Evolutionary conservation across 2,888 invertebrate genomes (phyloP).

Genomic region (Leptinotarsa rubiginosa): DNA sequence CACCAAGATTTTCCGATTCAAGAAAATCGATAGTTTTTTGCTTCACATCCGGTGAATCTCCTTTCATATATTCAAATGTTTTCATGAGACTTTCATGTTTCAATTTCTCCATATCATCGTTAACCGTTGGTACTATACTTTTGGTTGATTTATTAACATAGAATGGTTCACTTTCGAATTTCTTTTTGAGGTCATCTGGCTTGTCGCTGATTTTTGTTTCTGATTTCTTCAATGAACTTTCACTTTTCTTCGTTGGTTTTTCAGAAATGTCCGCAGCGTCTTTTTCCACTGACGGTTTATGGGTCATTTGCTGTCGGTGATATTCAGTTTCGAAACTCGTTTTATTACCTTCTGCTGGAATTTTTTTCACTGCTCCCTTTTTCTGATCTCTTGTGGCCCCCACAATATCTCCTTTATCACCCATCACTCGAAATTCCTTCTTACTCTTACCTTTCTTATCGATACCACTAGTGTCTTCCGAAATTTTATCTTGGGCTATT

Average conservation of each 20-base stretch:
- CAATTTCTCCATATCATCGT: constrained; percentile 13
- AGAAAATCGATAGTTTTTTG: constrained; percentile 49
- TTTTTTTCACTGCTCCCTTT: background rate
- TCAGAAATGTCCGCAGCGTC: background rate
- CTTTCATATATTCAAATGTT: constrained; percentile 38
- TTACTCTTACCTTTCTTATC: no score
- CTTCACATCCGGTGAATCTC: constrained; percentile 35
- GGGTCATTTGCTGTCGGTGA: background rate
- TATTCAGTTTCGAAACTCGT: background rate
- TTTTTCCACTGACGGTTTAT: background rate
- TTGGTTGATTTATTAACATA: background rate
- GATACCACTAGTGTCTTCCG: background rate
- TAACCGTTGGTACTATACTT: background rate
- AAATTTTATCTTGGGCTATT: background rate
- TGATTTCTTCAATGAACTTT: constrained; percentile 38
- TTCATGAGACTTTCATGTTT: constrained; percentile 23
- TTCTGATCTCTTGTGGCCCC: no score
- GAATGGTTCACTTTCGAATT: constrained; percentile 8
- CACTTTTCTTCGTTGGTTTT: constrained; percentile 30
- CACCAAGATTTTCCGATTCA: constrained; percentile 42
- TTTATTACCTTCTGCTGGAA: background rate
- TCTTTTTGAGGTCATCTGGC: constrained; percentile 38
- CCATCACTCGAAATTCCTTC: no score
- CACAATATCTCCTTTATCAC: no score
- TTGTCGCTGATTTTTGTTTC: constrained; percentile 39